These are phyloP conservation scores for Ondatra zibethicus DNA, from an alignment of 2,113 vertebrate species.

Conservation along the genomic window DNA sequence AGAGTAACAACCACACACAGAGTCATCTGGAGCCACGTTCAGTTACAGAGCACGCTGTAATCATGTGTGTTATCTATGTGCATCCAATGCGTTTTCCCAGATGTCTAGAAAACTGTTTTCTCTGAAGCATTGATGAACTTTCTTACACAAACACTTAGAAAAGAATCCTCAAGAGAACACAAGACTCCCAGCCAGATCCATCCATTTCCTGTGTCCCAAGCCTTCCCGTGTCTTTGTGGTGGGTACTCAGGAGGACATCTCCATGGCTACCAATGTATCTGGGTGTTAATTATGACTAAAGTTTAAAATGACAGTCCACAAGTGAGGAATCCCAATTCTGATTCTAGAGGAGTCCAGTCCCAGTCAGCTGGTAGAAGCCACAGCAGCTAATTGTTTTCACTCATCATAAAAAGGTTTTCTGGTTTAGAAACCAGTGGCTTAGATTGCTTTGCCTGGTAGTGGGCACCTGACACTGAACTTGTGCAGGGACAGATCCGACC, in stretches of 20 bases:
- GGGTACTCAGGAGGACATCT: not conserved
- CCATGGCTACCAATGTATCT: no score
- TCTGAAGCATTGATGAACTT: not conserved
- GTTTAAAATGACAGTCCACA: no score
- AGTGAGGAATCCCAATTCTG: no score
- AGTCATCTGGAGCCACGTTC: not conserved
- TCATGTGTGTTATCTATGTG: not conserved
- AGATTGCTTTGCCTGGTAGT: no score
- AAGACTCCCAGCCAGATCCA: not conserved
- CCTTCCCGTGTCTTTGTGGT: not conserved
- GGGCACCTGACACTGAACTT: no score
- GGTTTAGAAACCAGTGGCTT: no score
- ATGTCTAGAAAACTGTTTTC: not conserved
- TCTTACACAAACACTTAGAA: conserved; percentile 21
- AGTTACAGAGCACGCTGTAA: not conserved
- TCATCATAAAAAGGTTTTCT: no score
- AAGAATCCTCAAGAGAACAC: not conserved
- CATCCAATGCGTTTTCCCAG: not conserved
- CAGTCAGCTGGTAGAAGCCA: no score
- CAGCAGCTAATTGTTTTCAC: no score
- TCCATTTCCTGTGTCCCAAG: not conserved
- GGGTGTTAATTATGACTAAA: no score
- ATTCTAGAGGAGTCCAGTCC: no score
- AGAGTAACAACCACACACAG: not conserved
- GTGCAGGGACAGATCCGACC: no score